phyloP scores from a whole-genome alignment of 1,140 invertebrate genomes.

The Samia ricini region DNA sequence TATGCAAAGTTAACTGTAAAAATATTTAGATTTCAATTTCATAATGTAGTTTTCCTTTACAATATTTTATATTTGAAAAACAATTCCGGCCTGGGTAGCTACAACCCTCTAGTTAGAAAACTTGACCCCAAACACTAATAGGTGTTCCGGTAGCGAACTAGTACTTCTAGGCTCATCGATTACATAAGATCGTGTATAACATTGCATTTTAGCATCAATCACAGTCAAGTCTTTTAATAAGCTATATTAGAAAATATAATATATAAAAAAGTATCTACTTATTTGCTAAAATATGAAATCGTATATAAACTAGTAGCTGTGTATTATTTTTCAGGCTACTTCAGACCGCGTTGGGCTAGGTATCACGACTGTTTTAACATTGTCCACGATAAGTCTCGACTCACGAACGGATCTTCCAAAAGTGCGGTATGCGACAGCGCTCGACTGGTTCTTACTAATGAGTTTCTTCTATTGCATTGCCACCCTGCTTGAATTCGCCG shows the following conservation, averaged over 20 bases:
- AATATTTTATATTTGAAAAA: not conserved
- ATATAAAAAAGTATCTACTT: too few species aligned
- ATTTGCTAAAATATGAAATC: too few species aligned
- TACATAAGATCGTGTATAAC: too few species aligned
- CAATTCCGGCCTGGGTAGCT: too few species aligned
- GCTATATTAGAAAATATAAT: not conserved
- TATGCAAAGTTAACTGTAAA: not conserved
- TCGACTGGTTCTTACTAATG: constrained; percentile 96
- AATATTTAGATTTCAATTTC: not conserved
- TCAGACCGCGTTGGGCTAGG: constrained; percentile 84
- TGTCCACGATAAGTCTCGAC: constrained; percentile 94
- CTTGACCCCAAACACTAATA: too few species aligned
- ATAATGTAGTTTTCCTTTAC: not conserved
- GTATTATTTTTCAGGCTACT: constrained; percentile 47
- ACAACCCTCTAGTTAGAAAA: too few species aligned
- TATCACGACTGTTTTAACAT: constrained; percentile 93
- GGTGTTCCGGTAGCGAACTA: too few species aligned
- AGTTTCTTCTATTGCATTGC: constrained; percentile 96
- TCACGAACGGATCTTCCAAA: constrained; percentile 94
- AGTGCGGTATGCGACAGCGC: constrained; percentile 93
- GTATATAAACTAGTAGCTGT: not conserved
- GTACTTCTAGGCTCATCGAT: too few species aligned
- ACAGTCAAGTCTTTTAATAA: not conserved
- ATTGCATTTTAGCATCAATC: not conserved
- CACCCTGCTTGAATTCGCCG: constrained; percentile 94